These are phyloP conservation scores for Mohoua ochrocephala DNA, from an alignment of 2,113 vertebrate genomes.

Conservation along the genomic window DNA sequence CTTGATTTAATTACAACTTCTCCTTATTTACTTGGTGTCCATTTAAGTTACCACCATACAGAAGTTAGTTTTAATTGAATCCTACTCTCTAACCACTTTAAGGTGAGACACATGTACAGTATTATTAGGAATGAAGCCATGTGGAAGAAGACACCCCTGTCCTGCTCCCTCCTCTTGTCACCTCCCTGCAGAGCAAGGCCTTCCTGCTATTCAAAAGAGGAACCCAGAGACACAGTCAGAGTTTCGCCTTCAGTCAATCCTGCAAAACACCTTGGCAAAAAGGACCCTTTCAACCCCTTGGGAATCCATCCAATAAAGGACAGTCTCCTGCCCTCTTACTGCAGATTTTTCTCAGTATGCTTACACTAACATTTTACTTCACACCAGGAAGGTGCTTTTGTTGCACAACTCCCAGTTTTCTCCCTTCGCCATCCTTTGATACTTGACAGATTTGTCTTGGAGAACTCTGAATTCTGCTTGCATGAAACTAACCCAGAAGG, in stretches of 20 bases:
- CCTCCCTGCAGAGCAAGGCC: not conserved
- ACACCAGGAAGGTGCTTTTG: not conserved
- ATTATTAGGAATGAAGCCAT: not conserved
- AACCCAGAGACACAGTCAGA: not conserved
- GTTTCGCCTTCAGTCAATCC: not conserved
- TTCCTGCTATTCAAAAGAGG: not conserved
- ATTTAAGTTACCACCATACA: not conserved
- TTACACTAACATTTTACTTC: not conserved
- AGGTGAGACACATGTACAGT: not conserved
- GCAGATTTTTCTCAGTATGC: not conserved
- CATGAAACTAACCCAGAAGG: not conserved
- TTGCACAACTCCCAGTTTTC: not conserved
- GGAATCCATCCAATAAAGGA: not conserved
- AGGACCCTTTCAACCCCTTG: not conserved
- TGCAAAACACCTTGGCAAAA: not conserved
- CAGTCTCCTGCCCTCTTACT: not conserved
- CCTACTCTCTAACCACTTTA: not conserved
- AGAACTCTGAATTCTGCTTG: not conserved
- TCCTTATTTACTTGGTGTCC: not conserved
- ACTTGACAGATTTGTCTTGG: not conserved
- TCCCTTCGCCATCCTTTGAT: not conserved
- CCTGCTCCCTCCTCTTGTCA: not conserved
- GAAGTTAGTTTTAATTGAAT: not conserved
- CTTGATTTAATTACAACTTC: not conserved
- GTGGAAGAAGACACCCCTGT: not conserved